Conservation (phyloP, 2,797 vertebrate species). For the Leptodactylus fallax region DNA sequence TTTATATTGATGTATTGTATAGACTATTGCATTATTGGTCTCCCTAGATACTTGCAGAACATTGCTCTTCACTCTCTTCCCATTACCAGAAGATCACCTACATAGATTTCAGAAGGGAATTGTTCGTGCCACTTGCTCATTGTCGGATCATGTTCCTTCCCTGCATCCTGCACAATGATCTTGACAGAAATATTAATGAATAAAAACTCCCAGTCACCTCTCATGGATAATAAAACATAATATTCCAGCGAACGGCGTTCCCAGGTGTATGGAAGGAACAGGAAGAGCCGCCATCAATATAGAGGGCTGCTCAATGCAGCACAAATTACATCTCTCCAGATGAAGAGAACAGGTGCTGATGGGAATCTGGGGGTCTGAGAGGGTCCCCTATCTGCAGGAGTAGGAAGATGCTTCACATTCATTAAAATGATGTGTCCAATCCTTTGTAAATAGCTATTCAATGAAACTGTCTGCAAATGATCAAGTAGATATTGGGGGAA, state of each 20-base stretch:
- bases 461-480: no score
- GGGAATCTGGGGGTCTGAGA: background rate
- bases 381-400: background rate
- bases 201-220: background rate
- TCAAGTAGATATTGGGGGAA: no score
- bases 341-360: slow-evolving; percentile 3
- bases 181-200: slow-evolving; percentile 26
- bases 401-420: background rate
- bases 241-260: background rate
- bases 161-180: slow-evolving; percentile 19
- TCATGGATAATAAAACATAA: slow-evolving; percentile 17
- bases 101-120: slow-evolving; percentile 9
- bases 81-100: background rate
- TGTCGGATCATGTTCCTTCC: background rate
- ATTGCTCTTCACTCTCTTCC: background rate
- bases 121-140: background rate
- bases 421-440: background rate
- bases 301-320: background rate
- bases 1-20: background rate
- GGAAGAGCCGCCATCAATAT: slow-evolving; percentile 20
- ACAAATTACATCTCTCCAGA: background rate
- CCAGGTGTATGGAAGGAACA: background rate
- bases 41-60: background rate
- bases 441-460: background rate
- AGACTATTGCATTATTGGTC: background rate